phyloP scores from a whole-genome alignment of 2,113 vertebrate genomes.

The Calcarius ornatus region DNA sequence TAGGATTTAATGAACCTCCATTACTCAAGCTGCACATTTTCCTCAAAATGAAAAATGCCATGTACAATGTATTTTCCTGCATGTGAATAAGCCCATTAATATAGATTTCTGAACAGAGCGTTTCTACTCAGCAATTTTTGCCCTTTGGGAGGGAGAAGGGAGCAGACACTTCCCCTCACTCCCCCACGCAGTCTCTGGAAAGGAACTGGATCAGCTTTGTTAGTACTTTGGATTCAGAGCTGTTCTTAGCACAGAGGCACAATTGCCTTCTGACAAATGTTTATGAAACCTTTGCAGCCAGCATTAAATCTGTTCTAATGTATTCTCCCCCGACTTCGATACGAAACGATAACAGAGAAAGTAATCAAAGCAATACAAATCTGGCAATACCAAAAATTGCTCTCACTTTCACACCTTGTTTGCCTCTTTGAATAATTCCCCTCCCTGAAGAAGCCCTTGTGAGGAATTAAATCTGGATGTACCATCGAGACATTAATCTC shows the following conservation, averaged over 20 bases:
- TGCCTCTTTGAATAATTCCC: background rate
- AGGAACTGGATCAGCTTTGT: background rate
- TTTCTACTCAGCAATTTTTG: slow-evolving; percentile 38
- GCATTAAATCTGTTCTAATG: background rate
- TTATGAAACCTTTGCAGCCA: background rate
- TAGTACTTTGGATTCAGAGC: background rate
- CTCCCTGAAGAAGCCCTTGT: background rate
- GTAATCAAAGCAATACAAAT: background rate
- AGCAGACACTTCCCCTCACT: slow-evolving; percentile 13
- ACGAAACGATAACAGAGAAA: background rate
- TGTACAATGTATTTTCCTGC: background rate
- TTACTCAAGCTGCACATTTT: slow-evolving; percentile 43
- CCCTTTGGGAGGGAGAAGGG: background rate
- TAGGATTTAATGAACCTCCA: slow-evolving; percentile 35
- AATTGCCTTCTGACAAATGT: background rate
- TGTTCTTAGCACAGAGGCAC: background rate
- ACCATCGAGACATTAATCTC: background rate
- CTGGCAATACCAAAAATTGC: background rate
- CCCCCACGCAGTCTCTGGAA: background rate
- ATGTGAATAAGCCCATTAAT: slow-evolving; percentile 47
- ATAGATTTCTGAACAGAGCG: slow-evolving; percentile 20
- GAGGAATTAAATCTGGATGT: background rate
- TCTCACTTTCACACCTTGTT: background rate
- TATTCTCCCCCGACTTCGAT: background rate
- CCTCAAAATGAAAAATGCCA: slow-evolving; percentile 45